Percentiles rank a stretch among this genome's conserved stretches.
phyloP scores from a whole-genome alignment of 1,140 invertebrate species.

The Platorchestia sp. region DNA sequence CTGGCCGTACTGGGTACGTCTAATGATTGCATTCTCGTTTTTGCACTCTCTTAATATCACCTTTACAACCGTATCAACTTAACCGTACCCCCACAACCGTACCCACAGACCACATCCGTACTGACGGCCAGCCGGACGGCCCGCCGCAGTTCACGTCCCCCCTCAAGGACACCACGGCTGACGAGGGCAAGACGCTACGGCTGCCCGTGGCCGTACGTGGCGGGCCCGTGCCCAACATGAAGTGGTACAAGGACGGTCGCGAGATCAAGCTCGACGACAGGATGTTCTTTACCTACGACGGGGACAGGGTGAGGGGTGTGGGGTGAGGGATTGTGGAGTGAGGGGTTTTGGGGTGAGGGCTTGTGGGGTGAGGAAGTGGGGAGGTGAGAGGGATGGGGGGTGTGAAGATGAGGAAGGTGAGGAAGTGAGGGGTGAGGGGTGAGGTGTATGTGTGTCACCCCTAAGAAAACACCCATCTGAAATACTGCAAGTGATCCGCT shows the following conservation, averaged over 20 bases:
- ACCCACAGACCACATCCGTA: constrained; percentile 58
- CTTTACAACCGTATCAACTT: too few species aligned
- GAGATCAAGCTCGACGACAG: constrained; percentile 81
- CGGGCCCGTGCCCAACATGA: constrained; percentile 65
- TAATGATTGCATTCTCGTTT: too few species aligned
- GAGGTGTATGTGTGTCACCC: too few species aligned
- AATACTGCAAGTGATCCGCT: too few species aligned
- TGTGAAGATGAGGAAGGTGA: too few species aligned
- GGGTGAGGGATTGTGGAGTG: neutral
- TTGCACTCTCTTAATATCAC: too few species aligned
- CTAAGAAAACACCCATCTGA: too few species aligned
- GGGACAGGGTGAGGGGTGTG: constrained; percentile 62
- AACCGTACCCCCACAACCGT: too few species aligned
- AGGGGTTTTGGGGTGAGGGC: neutral
- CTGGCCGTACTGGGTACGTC: too few species aligned
- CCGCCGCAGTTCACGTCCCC: constrained; percentile 61
- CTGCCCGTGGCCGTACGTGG: constrained; percentile 63
- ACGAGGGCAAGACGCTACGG: constrained; percentile 62
- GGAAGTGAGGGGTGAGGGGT: too few species aligned
- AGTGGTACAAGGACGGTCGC: constrained; percentile 83
- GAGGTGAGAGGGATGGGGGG: too few species aligned
- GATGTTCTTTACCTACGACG: constrained; percentile 80
- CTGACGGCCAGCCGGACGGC: constrained; percentile 64
- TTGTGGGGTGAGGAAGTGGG: too few species aligned
- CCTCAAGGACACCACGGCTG: constrained; percentile 61